Conservation (phyloP, 2,797 vertebrate species). For the Spea hammondii region DNA sequence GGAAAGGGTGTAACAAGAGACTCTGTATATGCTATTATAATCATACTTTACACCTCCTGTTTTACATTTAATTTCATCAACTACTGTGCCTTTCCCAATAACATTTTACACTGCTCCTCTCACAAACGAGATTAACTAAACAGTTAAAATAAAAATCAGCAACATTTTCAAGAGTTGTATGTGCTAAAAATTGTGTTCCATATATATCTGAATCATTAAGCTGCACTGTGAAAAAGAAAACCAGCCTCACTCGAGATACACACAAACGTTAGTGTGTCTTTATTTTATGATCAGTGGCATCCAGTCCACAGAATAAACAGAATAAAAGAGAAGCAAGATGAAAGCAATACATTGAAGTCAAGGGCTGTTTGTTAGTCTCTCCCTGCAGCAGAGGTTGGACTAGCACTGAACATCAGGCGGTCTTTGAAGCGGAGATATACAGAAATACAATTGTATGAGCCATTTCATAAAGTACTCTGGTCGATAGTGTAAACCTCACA, state of each 20-base stretch:
- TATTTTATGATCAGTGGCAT: slow-evolving; percentile 53
- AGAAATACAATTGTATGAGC: slow-evolving; percentile 52
- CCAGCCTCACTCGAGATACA: slow-evolving; percentile 23
- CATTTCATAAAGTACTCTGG: slow-evolving; percentile 49
- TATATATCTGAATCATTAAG: slow-evolving; percentile 39
- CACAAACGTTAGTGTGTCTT: slow-evolving; percentile 44
- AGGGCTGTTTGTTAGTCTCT: slow-evolving; percentile 51
- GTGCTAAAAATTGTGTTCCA: slow-evolving; percentile 3
- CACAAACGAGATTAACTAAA: background rate
- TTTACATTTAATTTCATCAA: background rate
- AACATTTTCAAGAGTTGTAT: slow-evolving; percentile 12
- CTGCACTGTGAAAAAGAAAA: slow-evolving; percentile 35
- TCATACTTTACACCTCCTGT: background rate
- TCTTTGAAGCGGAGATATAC: slow-evolving; percentile 50
- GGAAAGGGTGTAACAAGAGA: too few relatives aligned
- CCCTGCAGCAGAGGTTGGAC: slow-evolving; percentile 42
- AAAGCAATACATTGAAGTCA: slow-evolving; percentile 51
- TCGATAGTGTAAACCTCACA: slow-evolving; percentile 41
- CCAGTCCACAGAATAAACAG: slow-evolving; percentile 49
- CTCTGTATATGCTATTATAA: background rate
- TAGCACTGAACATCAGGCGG: slow-evolving; percentile 50
- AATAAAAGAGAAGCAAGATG: slow-evolving; percentile 51
- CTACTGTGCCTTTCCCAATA: background rate
- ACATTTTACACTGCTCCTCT: slow-evolving; percentile 5
- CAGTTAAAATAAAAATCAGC: slow-evolving; percentile 19